phyloP scores from a whole-genome alignment of 2,113 vertebrate species.

The Alces alces region DNA sequence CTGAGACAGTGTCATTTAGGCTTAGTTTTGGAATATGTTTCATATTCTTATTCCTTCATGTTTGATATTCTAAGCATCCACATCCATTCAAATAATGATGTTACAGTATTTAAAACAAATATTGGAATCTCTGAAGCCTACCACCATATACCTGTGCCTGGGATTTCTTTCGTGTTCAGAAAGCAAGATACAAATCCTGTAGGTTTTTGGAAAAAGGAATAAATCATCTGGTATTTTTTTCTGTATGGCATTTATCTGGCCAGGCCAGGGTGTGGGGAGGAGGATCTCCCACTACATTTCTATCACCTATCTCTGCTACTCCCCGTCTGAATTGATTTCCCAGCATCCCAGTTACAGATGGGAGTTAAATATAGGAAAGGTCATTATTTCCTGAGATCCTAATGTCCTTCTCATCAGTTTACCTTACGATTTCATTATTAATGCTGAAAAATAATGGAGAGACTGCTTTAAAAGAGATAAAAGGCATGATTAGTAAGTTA shows the following conservation, averaged over 20 bases:
- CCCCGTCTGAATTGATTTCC: not conserved
- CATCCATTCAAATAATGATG: not conserved
- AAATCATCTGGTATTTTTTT: not conserved
- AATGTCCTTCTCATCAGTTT: not conserved
- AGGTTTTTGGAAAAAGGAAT: not conserved
- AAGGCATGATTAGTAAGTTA: not conserved
- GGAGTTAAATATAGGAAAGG: not conserved
- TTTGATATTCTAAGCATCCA: not conserved
- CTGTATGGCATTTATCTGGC: not conserved
- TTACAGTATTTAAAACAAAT: conserved; percentile 20
- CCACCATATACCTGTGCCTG: not conserved
- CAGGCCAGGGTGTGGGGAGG: not conserved
- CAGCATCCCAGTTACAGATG: not conserved
- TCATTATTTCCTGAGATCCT: not conserved
- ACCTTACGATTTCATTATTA: not conserved
- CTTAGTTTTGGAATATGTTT: conserved; percentile 12
- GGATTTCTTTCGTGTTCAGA: not conserved
- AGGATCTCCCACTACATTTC: not conserved
- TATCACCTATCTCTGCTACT: not conserved
- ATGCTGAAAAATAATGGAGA: not conserved
- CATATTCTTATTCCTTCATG: not conserved
- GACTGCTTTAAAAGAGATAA: not conserved
- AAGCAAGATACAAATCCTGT: not conserved
- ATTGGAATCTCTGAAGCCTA: not conserved
- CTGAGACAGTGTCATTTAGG: conserved; percentile 39